Evolutionary conservation across 2,113 vertebrate species (phyloP).

Genomic region (Elephantulus edwardii): DNA sequence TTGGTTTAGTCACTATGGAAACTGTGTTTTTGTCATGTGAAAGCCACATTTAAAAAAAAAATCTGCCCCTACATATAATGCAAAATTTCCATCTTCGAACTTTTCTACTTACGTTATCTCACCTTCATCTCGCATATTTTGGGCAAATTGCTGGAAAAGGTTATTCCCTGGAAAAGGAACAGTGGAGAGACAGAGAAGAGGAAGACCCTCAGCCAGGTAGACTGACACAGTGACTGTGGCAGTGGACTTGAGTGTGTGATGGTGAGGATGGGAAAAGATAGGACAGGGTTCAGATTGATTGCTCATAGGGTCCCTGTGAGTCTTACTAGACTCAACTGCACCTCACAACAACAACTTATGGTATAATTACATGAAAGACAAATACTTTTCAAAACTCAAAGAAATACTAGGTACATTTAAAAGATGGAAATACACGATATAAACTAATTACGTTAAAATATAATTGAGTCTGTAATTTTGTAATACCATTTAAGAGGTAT

Average conservation of each 20-base stretch:
- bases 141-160: no score
- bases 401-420: neutral
- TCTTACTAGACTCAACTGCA: no score
- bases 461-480: neutral
- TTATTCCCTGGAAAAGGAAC: no score
- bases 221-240: no score
- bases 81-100: neutral
- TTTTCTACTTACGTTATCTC: neutral
- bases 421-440: slow-evolving; percentile 34
- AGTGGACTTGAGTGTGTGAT: no score
- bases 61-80: neutral
- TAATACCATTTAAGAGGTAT: neutral
- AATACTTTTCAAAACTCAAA: slow-evolving; percentile 7
- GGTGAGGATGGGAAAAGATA: no score
- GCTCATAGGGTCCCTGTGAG: no score
- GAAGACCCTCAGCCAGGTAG: no score
- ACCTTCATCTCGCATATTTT: no score
- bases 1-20: slow-evolving; percentile 2
- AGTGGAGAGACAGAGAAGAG: no score
- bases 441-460: neutral
- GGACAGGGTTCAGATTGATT: no score
- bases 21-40: neutral
- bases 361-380: neutral
- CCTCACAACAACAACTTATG: no score
- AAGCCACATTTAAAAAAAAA: neutral